A percentile compares a stretch with the other conserved stretches of the same genome.
Evolutionary conservation across 2,888 invertebrate species (phyloP).

Genomic region (Epinotia brunnichana): DNA sequence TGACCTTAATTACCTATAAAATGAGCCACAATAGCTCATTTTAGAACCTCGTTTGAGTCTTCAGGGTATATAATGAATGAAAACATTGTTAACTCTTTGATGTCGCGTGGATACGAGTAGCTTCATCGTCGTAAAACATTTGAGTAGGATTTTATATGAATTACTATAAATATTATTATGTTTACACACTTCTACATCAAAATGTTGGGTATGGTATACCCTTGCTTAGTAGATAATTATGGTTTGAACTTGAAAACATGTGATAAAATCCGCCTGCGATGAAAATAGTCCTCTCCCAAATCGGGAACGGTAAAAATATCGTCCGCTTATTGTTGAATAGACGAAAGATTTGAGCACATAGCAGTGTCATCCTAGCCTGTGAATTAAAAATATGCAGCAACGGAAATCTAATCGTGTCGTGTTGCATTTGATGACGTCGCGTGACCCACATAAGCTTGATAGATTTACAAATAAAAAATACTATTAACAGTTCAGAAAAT

Average conservation of each 20-base stretch:
- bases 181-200: constrained; percentile 14
- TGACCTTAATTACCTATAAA: constrained; percentile 7
- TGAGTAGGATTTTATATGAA: constrained; percentile 13
- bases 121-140: constrained; percentile 26
- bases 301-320: not conserved
- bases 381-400: not conserved
- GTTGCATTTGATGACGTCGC: not conserved
- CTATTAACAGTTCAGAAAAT: no score
- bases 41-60: constrained; percentile 26
- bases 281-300: constrained; percentile 7
- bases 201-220: not conserved
- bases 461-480: not conserved
- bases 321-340: not conserved
- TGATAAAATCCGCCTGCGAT: not conserved
- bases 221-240: not conserved
- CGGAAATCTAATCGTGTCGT: not conserved
- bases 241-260: constrained; percentile 11
- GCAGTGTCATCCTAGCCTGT: not conserved
- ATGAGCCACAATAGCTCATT: constrained; percentile 27
- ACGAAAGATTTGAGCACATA: not conserved
- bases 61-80: constrained; percentile 23
- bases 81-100: constrained; percentile 39
- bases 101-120: constrained; percentile 16
- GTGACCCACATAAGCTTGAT: not conserved
- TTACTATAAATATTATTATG: constrained; percentile 6